Conservation (phyloP, 2,113 vertebrate species). For the Spizaetus ornatus region DNA sequence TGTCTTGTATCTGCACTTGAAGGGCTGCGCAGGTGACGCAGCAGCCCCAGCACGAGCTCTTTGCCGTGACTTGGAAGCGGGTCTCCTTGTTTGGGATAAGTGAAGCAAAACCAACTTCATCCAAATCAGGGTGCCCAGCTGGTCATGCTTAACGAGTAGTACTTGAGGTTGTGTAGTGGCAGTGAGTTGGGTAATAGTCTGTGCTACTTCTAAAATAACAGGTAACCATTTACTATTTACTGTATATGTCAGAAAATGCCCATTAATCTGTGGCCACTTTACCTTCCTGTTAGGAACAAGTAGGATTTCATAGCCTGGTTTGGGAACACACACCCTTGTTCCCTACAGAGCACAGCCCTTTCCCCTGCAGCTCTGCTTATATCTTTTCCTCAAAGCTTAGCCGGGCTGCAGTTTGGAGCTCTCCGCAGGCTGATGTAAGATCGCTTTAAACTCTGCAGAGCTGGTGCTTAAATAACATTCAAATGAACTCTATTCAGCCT, state of each 20-base stretch:
- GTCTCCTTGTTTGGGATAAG: not conserved
- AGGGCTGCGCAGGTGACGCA: not conserved
- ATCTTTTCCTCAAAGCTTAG: not conserved
- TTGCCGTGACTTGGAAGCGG: accelerated
- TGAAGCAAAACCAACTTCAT: not conserved
- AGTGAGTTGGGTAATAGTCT: not conserved
- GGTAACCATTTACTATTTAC: not conserved
- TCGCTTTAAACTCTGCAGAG: not conserved
- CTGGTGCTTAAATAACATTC: constrained; percentile 11
- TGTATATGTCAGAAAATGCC: accelerated
- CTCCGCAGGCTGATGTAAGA: not conserved
- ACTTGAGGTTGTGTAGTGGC: not conserved
- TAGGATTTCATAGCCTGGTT: not conserved
- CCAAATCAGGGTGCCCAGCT: not conserved
- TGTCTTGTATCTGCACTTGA: not conserved
- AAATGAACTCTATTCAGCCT: not conserved
- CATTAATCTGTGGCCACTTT: not conserved
- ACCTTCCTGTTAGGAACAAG: not conserved
- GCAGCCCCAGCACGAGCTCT: not conserved
- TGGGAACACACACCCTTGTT: not conserved
- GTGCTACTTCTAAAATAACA: not conserved
- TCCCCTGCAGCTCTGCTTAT: not conserved
- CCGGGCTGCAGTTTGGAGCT: not conserved
- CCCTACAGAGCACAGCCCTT: not conserved
- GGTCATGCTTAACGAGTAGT: not conserved